Percentiles rank a stretch among this genome's conserved stretches.
These are phyloP conservation scores for Xiphydria camelus DNA, from an alignment of 2,888 invertebrate species.

Conservation along the genomic window DNA sequence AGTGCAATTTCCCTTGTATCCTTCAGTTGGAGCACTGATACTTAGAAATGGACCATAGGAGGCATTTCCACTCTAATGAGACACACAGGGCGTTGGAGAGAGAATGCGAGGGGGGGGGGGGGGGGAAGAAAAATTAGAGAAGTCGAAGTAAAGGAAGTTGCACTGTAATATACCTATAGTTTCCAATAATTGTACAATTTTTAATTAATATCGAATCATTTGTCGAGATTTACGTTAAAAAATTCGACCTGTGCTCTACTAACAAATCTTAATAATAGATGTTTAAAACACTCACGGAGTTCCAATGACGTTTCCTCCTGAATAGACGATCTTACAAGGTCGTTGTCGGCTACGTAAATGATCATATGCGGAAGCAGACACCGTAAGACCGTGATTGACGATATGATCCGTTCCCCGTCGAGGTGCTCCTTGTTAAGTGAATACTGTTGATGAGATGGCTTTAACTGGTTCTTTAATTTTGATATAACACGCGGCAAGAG, in stretches of 20 bases:
- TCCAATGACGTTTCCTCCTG: conserved; percentile 36
- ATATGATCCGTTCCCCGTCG: conserved; percentile 41
- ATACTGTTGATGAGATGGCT: conserved; percentile 34
- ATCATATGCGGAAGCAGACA: conserved; percentile 47
- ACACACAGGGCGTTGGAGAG: too few relatives aligned
- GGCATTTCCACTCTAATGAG: too few relatives aligned
- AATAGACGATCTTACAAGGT: conserved; percentile 35
- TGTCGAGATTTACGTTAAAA: not conserved
- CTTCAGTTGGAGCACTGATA: too few relatives aligned
- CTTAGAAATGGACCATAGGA: too few relatives aligned
- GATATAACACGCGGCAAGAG: conserved; percentile 51
- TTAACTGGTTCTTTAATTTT: conserved; percentile 46
- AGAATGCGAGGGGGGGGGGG: too few relatives aligned
- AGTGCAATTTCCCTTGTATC: too few relatives aligned
- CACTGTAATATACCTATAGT: too few relatives aligned
- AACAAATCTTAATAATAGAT: too few relatives aligned
- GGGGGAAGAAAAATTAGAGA: too few relatives aligned
- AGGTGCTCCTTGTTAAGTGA: conserved; percentile 41
- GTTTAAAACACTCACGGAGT: too few relatives aligned
- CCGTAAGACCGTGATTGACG: conserved; percentile 42
- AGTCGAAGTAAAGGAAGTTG: too few relatives aligned
- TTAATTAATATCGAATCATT: not conserved
- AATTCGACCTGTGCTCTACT: too few relatives aligned
- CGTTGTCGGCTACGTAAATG: conserved; percentile 40
- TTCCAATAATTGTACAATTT: not conserved